phyloP scores from a whole-genome alignment of 2,797 vertebrate genomes.

The Pangasius macronema region DNA sequence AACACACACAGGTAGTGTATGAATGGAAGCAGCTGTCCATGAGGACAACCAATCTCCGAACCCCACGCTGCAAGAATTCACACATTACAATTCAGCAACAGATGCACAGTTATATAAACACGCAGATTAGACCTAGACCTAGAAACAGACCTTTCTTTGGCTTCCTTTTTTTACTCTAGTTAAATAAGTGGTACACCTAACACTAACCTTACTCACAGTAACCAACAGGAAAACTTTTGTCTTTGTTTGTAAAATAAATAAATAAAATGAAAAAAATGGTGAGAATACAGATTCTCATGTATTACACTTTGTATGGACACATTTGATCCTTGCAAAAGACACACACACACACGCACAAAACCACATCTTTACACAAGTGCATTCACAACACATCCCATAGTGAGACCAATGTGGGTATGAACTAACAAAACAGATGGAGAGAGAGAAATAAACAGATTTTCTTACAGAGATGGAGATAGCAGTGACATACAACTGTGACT shows the following conservation, averaged over 20 bases:
- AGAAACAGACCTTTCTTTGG: not conserved
- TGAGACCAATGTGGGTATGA: not conserved
- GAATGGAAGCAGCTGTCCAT: constrained; percentile 28
- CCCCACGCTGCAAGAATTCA: constrained; percentile 5
- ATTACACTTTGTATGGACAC: not conserved
- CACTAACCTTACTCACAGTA: not conserved
- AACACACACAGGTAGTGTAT: constrained; percentile 13
- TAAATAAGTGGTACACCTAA: not conserved
- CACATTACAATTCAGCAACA: constrained; percentile 17
- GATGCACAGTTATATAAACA: constrained; percentile 29
- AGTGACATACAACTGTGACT: not conserved
- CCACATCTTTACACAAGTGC: not conserved
- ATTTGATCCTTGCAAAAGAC: not conserved
- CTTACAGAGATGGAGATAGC: not conserved
- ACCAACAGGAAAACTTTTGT: not conserved
- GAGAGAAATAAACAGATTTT: not conserved
- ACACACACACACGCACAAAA: not conserved
- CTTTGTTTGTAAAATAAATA: not conserved
- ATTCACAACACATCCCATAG: not conserved
- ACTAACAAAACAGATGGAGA: not conserved
- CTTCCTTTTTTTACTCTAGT: not conserved
- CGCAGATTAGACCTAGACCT: not conserved
- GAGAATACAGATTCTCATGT: not conserved
- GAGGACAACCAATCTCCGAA: constrained; percentile 7
- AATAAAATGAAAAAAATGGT: not conserved